Percentiles rank a stretch among this genome's conserved stretches.
Evolutionary conservation across 1,140 invertebrate species (phyloP).

Genomic region (Ips typographus): DNA sequence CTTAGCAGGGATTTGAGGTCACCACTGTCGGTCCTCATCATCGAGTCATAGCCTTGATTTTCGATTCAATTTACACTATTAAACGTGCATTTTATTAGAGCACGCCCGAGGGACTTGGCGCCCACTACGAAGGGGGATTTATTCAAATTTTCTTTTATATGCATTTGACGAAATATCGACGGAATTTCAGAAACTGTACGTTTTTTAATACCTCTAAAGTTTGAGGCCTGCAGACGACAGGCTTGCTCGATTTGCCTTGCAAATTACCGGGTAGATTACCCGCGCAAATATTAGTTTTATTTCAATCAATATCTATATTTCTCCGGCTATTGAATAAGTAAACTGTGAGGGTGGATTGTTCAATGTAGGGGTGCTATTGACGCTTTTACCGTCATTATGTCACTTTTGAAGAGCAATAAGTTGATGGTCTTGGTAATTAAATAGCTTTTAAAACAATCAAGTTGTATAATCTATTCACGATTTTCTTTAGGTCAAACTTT

Average conservation of each 20-base stretch:
- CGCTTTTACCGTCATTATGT: too few relatives aligned
- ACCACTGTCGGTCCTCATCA: conserved; percentile 50
- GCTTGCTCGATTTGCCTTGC: conserved; percentile 46
- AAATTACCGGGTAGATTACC: conserved; percentile 52
- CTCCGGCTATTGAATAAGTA: neutral
- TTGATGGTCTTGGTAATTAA: too few relatives aligned
- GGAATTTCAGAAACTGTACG: too few relatives aligned
- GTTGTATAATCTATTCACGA: too few relatives aligned
- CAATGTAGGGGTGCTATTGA: too few relatives aligned
- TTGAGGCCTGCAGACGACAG: neutral
- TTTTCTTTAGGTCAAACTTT: too few relatives aligned
- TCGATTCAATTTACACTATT: conserved; percentile 46
- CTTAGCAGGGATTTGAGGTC: conserved; percentile 50
- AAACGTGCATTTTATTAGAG: conserved; percentile 45
- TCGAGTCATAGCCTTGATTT: conserved; percentile 49
- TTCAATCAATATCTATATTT: conserved; percentile 49
- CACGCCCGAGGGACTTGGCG: conserved; percentile 23
- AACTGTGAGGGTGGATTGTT: too few relatives aligned
- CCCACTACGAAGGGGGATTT: conserved; percentile 13
- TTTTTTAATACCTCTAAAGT: too few relatives aligned
- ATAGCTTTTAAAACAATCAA: too few relatives aligned
- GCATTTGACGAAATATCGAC: too few relatives aligned
- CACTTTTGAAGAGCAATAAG: too few relatives aligned
- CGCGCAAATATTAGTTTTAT: conserved; percentile 52
- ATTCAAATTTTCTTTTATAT: conserved; percentile 27